Conservation (phyloP, 2,113 vertebrate genomes). For the Leucoraja erinaceus region DNA sequence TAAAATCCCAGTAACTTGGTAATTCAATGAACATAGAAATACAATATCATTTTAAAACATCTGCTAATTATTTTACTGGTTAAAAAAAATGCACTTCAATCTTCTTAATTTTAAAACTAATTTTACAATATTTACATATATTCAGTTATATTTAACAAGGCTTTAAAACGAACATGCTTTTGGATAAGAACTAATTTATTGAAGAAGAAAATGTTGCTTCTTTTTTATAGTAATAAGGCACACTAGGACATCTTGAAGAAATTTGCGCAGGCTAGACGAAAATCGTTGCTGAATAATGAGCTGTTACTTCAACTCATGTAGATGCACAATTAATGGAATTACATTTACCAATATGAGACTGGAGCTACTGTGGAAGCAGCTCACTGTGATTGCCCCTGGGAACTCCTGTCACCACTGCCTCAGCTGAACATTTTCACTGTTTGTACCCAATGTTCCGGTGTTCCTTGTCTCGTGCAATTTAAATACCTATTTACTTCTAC, state of each 20-base stretch:
- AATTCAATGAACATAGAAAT: slow-evolving; percentile 36
- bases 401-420: background rate
- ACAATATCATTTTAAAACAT: slow-evolving; percentile 35
- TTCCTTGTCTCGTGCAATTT: background rate
- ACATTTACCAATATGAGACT: slow-evolving; percentile 31
- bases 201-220: slow-evolving; percentile 3
- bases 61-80: slow-evolving; percentile 32
- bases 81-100: slow-evolving; percentile 18
- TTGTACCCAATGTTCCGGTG: background rate
- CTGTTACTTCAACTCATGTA: slow-evolving; percentile 18
- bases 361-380: background rate
- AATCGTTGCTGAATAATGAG: slow-evolving; percentile 33
- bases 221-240: slow-evolving; percentile 22
- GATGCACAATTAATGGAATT: slow-evolving; percentile 33
- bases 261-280: background rate
- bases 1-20: slow-evolving; percentile 34
- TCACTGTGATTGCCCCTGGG: background rate
- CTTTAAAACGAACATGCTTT: slow-evolving; percentile 3
- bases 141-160: slow-evolving; percentile 7
- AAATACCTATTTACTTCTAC: background rate
- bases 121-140: slow-evolving; percentile 21
- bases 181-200: slow-evolving; percentile 21
- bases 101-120: slow-evolving; percentile 31
- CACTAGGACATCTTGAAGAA: slow-evolving; percentile 27
- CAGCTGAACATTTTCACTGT: background rate